Evolutionary conservation across 1,140 invertebrate species (phyloP).

Genomic region (Scylla paramamosain): DNA sequence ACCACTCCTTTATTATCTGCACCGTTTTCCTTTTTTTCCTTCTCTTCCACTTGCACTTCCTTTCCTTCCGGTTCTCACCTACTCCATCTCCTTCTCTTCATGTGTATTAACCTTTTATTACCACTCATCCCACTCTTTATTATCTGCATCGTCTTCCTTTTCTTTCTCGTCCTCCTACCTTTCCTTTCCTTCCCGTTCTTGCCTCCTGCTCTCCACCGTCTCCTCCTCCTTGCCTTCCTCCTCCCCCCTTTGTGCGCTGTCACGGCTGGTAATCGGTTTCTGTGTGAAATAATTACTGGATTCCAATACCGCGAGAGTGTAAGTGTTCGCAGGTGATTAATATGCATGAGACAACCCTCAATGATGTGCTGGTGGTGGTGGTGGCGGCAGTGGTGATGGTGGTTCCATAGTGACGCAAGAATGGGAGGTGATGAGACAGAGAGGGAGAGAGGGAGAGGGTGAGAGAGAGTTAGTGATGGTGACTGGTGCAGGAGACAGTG

Average conservation of each 20-base stretch:
- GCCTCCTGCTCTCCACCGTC: background rate
- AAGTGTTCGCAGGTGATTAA: background rate
- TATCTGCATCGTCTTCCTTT: no score
- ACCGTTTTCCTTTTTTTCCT: no score
- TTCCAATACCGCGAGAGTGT: background rate
- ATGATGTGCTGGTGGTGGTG: background rate
- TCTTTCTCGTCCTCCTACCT: background rate
- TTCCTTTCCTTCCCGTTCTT: background rate
- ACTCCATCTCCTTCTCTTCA: background rate
- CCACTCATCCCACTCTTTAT: no score
- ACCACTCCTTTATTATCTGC: no score
- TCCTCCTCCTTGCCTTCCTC: background rate
- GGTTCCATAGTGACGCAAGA: background rate
- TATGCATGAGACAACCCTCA: background rate
- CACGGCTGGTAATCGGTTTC: background rate
- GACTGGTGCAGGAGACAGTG: background rate
- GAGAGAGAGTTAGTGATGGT: background rate
- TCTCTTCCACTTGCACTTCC: no score
- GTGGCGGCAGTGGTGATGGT: background rate
- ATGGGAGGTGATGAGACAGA: background rate
- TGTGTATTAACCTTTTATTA: background rate
- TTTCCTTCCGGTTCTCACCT: no score
- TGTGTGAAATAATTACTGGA: background rate
- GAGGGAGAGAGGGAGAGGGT: background rate
- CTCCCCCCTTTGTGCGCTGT: background rate